Evolutionary conservation across 2,888 invertebrate genomes (phyloP).

Genomic region (Xiphydria camelus): DNA sequence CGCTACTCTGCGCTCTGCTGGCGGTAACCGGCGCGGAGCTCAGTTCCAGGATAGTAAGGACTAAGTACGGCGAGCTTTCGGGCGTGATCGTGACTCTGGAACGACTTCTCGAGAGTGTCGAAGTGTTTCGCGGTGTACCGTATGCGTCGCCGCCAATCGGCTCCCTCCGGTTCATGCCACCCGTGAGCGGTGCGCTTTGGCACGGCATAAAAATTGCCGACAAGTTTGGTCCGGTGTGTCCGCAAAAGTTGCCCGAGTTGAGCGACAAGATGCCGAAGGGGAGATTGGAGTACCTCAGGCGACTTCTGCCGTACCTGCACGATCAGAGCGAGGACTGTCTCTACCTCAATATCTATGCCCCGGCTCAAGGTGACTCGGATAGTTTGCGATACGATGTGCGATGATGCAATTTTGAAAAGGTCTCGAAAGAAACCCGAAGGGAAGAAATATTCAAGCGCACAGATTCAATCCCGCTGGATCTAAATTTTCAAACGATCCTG

Average conservation of each 20-base stretch:
- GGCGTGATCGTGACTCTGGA: constrained; percentile 84
- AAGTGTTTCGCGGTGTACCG: constrained; percentile 90
- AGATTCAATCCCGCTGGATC: no score
- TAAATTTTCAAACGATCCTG: no score
- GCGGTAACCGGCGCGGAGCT: constrained; percentile 54
- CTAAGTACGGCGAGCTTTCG: constrained; percentile 85
- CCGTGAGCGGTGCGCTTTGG: constrained; percentile 92
- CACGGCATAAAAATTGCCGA: constrained; percentile 86
- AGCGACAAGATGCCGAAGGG: constrained; percentile 88
- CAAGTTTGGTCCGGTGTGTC: constrained; percentile 88
- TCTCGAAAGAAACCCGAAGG: no score
- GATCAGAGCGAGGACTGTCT: constrained; percentile 97
- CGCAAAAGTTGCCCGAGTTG: constrained; percentile 86
- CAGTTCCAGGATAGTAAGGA: constrained; percentile 82
- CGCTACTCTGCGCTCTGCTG: constrained; percentile 23
- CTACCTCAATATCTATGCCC: constrained; percentile 95
- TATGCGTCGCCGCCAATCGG: constrained; percentile 93
- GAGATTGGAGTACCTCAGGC: constrained; percentile 82
- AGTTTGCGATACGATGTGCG: no score
- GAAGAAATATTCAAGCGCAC: no score
- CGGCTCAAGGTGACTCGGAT: constrained; percentile 87
- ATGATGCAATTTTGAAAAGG: no score
- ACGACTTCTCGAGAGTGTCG: constrained; percentile 83
- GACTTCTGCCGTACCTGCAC: constrained; percentile 82
- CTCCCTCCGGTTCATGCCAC: constrained; percentile 92